phyloP scores from a whole-genome alignment of 2,797 vertebrate species.

The Poeciliopsis gracilis region DNA sequence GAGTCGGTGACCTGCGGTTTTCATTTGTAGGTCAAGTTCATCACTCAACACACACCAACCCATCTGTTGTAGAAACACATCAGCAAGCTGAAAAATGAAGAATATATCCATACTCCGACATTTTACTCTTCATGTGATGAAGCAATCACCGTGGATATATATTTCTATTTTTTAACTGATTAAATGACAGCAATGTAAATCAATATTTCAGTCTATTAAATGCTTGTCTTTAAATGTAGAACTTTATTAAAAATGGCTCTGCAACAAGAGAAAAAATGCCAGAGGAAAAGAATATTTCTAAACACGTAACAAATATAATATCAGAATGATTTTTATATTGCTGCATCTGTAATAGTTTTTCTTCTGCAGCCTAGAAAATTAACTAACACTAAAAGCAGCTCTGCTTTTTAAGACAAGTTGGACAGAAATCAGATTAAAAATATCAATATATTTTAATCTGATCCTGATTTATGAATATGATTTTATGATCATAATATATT shows the following conservation, averaged over 20 bases:
- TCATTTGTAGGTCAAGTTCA: conserved; percentile 16
- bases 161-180: not conserved
- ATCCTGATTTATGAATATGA: too few species aligned
- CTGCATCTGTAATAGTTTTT: too few species aligned
- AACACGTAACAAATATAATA: too few species aligned
- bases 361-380: too few species aligned
- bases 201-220: not conserved
- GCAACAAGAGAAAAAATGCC: not conserved
- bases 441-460: too few species aligned
- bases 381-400: too few species aligned
- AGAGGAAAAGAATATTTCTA: not conserved
- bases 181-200: not conserved
- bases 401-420: too few species aligned
- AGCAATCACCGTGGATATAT: not conserved
- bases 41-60: not conserved
- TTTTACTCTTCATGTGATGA: not conserved
- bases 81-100: not conserved
- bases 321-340: too few species aligned
- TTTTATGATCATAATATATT: too few species aligned
- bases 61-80: conserved; percentile 9
- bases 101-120: not conserved
- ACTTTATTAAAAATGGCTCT: not conserved
- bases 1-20: not conserved
- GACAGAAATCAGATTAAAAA: too few species aligned
- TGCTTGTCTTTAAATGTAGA: not conserved